phyloP scores from a whole-genome alignment of 2,888 invertebrate species.

The Linyphia triangularis region DNA sequence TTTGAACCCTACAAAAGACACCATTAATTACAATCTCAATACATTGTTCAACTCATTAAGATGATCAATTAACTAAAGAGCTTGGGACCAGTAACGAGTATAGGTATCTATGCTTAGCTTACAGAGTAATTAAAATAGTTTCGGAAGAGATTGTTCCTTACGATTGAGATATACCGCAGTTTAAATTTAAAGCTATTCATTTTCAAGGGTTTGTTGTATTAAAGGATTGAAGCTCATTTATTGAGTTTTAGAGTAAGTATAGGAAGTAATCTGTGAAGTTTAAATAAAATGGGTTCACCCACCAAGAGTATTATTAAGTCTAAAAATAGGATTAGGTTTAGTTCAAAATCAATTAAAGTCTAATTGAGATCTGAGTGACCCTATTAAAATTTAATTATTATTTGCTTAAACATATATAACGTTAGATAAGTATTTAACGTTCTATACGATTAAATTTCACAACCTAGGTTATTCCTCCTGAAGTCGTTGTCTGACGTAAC shows the following conservation, averaged over 20 bases:
- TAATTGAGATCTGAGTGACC: no score
- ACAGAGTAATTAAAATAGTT: neutral
- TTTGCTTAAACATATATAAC: no score
- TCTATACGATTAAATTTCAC: no score
- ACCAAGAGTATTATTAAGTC: no score
- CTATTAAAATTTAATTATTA: no score
- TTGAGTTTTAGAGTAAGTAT: neutral
- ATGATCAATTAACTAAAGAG: neutral
- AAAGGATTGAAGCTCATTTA: neutral
- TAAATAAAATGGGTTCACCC: no score
- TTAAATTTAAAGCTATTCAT: neutral
- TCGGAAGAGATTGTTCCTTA: neutral
- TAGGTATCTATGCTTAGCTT: neutral
- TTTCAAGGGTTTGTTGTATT: neutral
- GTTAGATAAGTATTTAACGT: no score
- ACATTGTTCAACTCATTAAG: slow-evolving; percentile 1
- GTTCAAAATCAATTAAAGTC: no score
- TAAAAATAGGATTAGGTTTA: no score
- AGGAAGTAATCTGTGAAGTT: no score
- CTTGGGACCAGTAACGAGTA: neutral
- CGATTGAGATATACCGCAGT: neutral
- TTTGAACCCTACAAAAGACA: slow-evolving; percentile 7
- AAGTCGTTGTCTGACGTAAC: no score
- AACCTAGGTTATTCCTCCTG: no score
- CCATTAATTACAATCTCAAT: slow-evolving; percentile 3